Evolutionary conservation across 2,113 vertebrate genomes (phyloP).

Genomic region (Hippoglossus stenolepis): DNA sequence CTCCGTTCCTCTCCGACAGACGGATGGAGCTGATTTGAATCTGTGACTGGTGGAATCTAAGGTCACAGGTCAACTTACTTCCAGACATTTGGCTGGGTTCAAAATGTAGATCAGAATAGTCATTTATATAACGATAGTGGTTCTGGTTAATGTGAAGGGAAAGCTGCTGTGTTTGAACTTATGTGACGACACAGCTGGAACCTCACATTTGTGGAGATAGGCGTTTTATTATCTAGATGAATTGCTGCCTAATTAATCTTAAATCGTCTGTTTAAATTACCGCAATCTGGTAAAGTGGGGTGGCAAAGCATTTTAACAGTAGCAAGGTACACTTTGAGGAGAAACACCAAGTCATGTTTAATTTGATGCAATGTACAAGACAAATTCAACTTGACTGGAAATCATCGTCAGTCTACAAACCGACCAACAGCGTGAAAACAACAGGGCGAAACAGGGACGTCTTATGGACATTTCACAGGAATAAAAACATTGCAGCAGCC

Average conservation of each 20-base stretch:
- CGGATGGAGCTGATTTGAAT: slow-evolving; percentile 58
- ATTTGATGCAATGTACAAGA: not conserved
- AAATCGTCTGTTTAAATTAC: slow-evolving; percentile 42
- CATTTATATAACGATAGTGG: not conserved
- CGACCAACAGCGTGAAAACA: not conserved
- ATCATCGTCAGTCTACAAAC: slow-evolving; percentile 7
- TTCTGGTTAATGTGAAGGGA: slow-evolving; percentile 14
- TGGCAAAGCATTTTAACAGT: slow-evolving; percentile 6
- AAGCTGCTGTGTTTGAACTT: slow-evolving; percentile 25
- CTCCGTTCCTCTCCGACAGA: slow-evolving; percentile 44
- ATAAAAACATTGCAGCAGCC: not conserved
- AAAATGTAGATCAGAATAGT: slow-evolving; percentile 32
- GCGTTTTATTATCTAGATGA: slow-evolving; percentile 25
- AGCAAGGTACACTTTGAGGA: not conserved
- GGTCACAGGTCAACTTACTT: slow-evolving; percentile 60
- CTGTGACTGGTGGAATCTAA: slow-evolving; percentile 23
- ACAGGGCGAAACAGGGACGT: not conserved
- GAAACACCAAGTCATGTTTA: not conserved
- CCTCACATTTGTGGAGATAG: slow-evolving; percentile 6
- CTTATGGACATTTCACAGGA: not conserved
- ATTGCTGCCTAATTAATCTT: slow-evolving; percentile 13
- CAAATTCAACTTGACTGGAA: not conserved
- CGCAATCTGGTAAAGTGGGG: slow-evolving; percentile 13
- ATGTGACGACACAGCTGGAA: slow-evolving; percentile 35
- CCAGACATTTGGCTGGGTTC: slow-evolving; percentile 30